phyloP scores from a whole-genome alignment of 2,113 vertebrate genomes.

The Dasyprocta punctata region DNA sequence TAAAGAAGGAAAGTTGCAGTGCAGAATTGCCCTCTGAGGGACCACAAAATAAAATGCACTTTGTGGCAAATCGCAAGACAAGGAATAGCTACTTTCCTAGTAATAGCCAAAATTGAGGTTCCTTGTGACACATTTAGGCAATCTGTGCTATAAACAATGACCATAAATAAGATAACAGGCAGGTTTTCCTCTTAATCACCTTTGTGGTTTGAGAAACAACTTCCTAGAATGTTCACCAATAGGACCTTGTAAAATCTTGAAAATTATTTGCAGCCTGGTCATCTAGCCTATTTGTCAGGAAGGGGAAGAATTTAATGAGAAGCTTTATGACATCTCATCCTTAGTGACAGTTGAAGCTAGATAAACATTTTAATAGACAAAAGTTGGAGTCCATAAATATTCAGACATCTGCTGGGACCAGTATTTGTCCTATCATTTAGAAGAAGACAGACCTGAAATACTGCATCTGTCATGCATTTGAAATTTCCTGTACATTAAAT shows the following conservation, averaged over 20 bases:
- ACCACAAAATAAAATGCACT: conserved; percentile 53
- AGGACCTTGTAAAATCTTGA: background rate
- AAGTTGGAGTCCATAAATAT: conserved; percentile 59
- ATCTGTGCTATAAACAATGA: conserved; percentile 27
- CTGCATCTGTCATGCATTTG: background rate
- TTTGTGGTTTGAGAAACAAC: conserved; percentile 26
- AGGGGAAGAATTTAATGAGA: conserved; percentile 59
- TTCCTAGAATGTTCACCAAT: background rate
- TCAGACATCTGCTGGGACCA: conserved; percentile 49
- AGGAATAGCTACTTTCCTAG: conserved; percentile 41
- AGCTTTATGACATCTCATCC: conserved; percentile 12
- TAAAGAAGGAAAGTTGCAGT: conserved; percentile 26
- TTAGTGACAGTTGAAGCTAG: conserved; percentile 58
- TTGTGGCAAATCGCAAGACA: conserved; percentile 53
- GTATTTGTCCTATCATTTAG: conserved; percentile 40
- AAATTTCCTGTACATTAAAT: conserved; percentile 43
- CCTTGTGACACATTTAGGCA: conserved; percentile 48
- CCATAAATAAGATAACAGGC: background rate
- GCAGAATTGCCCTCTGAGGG: conserved; percentile 45
- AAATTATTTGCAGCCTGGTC: background rate
- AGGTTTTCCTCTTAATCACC: conserved; percentile 21
- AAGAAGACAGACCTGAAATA: conserved; percentile 22
- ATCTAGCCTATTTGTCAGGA: conserved; percentile 7
- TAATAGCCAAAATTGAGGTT: background rate
- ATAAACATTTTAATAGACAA: conserved; percentile 53